Evolutionary conservation across 2,113 vertebrate genomes (phyloP).

Genomic region (Falcunculus frontatus): DNA sequence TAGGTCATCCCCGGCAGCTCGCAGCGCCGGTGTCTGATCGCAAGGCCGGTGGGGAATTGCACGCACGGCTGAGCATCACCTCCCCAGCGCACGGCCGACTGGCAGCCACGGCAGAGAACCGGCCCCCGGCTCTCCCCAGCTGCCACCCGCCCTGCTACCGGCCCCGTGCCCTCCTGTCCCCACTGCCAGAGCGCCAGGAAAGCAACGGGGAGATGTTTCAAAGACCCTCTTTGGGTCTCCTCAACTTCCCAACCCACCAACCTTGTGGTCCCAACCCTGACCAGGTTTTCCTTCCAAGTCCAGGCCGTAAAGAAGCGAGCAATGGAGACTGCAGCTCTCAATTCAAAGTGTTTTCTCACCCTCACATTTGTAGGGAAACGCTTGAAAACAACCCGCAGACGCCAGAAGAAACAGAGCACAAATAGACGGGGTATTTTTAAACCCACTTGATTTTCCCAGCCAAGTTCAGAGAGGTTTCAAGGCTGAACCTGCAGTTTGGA

Average conservation of each 20-base stretch:
- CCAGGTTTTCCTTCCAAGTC: neutral
- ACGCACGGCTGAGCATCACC: slow-evolving; percentile 41
- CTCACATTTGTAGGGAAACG: slow-evolving; percentile 34
- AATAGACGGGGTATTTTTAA: slow-evolving; percentile 51
- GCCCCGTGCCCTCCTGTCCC: neutral
- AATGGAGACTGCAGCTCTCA: neutral
- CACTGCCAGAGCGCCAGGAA: accelerated
- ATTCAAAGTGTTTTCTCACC: neutral
- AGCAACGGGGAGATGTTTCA: neutral
- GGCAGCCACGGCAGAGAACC: neutral
- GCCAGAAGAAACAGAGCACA: slow-evolving; percentile 51
- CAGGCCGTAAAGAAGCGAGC: neutral
- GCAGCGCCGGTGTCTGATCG: slow-evolving; percentile 22
- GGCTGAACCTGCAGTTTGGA: neutral
- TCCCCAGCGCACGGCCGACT: neutral
- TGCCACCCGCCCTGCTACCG: neutral
- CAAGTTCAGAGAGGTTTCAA: neutral
- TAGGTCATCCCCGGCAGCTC: slow-evolving; percentile 69
- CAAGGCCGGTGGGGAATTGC: slow-evolving; percentile 31
- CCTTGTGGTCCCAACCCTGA: accelerated
- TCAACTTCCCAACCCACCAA: neutral
- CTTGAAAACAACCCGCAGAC: slow-evolving; percentile 45
- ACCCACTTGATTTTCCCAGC: slow-evolving; percentile 10
- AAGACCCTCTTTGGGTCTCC: neutral
- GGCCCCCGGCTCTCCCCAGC: slow-evolving; percentile 18